Percentiles rank a stretch among this genome's conserved stretches.
Evolutionary conservation across 2,797 vertebrate species (phyloP).

Genomic region (Mormyrus hasselquistii): DNA sequence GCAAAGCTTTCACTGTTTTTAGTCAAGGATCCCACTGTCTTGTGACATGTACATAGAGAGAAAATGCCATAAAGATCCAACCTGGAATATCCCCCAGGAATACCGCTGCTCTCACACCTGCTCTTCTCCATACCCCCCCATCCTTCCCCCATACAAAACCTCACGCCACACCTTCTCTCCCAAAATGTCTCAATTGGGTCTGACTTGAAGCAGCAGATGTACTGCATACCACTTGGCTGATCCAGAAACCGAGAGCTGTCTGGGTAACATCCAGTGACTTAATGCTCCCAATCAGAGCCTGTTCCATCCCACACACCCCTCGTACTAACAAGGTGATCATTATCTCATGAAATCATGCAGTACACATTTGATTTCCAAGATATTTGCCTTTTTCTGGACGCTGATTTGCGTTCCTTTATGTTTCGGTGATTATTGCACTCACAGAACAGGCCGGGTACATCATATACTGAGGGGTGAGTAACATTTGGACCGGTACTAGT

Average conservation of each 20-base stretch:
- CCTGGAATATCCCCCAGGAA: not conserved
- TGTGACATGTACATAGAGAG: not conserved
- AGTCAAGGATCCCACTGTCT: not conserved
- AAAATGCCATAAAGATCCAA: not conserved
- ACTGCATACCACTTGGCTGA: not conserved
- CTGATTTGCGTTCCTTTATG: constrained; percentile 10
- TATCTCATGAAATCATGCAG: constrained; percentile 42
- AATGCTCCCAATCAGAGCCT: constrained; percentile 25
- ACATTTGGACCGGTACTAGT: not conserved
- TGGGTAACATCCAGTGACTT: constrained; percentile 32
- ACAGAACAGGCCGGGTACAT: not conserved
- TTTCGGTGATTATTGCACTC: constrained; percentile 30
- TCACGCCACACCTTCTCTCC: not conserved
- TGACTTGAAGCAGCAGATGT: not conserved
- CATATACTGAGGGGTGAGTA: not conserved
- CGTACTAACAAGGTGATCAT: constrained; percentile 26
- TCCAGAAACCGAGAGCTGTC: constrained; percentile 24
- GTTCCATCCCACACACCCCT: constrained; percentile 36
- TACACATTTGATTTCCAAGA: constrained; percentile 27
- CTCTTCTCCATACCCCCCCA: not conserved
- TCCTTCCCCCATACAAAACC: not conserved
- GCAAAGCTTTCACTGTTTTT: not conserved
- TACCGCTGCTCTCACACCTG: not conserved
- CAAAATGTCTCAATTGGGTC: not conserved
- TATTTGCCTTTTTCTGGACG: constrained; percentile 22